These are phyloP conservation scores for Cataglyphis livida DNA, from an alignment of 2,888 invertebrate species.

Conservation along the genomic window DNA sequence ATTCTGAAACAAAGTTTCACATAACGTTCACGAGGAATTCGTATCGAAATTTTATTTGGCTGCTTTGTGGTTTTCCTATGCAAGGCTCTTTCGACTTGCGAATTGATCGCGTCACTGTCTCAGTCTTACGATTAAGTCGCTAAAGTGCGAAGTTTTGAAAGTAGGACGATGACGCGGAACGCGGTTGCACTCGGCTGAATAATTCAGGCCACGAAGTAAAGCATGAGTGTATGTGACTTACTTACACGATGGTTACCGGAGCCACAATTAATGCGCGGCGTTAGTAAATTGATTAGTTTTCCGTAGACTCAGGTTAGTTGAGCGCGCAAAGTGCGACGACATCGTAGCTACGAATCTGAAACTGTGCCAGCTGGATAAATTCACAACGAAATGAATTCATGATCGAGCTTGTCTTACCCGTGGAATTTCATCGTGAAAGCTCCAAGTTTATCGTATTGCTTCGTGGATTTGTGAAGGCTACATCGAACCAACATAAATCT, in stretches of 20 bases:
- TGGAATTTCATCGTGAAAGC: conserved; percentile 56
- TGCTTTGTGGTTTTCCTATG: conserved; percentile 8
- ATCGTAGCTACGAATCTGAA: conserved; percentile 59
- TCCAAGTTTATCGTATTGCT: conserved; percentile 35
- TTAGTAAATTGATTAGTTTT: conserved; percentile 54
- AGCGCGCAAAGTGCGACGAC: conserved; percentile 25
- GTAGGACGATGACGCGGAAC: conserved; percentile 26
- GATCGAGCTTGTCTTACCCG: conserved; percentile 61
- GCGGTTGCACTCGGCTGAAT: conserved; percentile 22
- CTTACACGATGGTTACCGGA: conserved; percentile 24
- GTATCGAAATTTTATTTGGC: conserved; percentile 12
- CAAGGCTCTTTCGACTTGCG: background rate
- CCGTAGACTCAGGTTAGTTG: conserved; percentile 31
- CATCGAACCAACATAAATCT: conserved; percentile 63
- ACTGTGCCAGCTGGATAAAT: conserved; percentile 72
- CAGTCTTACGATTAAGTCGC: conserved; percentile 25
- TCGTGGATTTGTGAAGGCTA: conserved; percentile 65
- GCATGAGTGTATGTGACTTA: conserved; percentile 5
- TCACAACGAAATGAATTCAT: conserved; percentile 71
- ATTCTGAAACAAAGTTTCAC: background rate
- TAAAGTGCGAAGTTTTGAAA: conserved; percentile 37
- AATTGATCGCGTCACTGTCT: background rate
- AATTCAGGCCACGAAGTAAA: conserved; percentile 36
- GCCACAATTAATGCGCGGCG: conserved; percentile 45
- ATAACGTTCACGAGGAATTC: background rate